phyloP scores from a whole-genome alignment of 1,140 invertebrate species.

The Aphelinus atriplicis region DNA sequence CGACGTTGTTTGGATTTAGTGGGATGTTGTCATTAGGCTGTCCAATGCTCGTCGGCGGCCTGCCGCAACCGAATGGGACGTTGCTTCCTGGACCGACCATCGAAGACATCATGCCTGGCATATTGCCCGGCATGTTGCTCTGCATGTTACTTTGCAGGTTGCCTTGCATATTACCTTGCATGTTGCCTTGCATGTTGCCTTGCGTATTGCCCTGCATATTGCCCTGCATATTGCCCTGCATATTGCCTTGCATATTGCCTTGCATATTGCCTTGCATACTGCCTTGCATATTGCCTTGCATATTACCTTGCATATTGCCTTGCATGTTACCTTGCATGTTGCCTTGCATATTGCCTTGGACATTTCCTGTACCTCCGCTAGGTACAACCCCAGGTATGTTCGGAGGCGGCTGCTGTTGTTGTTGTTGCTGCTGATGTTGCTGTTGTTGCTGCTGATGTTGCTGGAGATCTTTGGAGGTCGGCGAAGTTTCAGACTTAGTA shows the following conservation, averaged over 20 bases:
- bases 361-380: slow-evolving; percentile 40
- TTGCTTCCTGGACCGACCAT: slow-evolving; percentile 50
- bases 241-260: no score
- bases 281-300: no score
- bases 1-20: slow-evolving; percentile 81
- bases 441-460: slow-evolving; percentile 55
- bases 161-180: no score
- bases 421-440: slow-evolving; percentile 49
- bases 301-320: no score
- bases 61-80: slow-evolving; percentile 55
- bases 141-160: no score
- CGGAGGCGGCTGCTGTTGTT: slow-evolving; percentile 50
- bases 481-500: slow-evolving; percentile 61
- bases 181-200: no score
- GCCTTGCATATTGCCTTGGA: slow-evolving; percentile 49
- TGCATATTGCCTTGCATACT: no score
- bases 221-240: no score
- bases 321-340: slow-evolving; percentile 13
- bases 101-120: slow-evolving; percentile 44
- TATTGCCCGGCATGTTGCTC: slow-evolving; percentile 41
- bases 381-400: slow-evolving; percentile 43
- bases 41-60: slow-evolving; percentile 56
- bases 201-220: no score
- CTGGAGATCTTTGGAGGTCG: slow-evolving; percentile 57
- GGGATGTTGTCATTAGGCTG: slow-evolving; percentile 81